Conservation (phyloP, 1,140 invertebrate genomes). For the Drosophila mojavensis region DNA sequence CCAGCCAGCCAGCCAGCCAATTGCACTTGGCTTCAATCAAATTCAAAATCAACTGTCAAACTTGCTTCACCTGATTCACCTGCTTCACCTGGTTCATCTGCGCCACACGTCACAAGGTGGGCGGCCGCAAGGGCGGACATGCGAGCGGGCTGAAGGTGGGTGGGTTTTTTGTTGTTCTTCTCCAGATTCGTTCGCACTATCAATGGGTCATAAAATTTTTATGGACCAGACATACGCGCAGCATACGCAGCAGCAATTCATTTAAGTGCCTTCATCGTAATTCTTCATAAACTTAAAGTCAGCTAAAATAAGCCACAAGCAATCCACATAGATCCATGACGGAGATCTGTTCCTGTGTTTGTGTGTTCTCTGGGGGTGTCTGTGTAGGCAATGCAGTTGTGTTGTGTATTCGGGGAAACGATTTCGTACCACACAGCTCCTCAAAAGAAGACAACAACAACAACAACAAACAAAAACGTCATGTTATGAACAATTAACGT, state of each 20-base stretch:
- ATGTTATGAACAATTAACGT: slow-evolving; percentile 79
- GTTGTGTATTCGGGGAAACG: slow-evolving; percentile 60
- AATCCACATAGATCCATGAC: slow-evolving; percentile 55
- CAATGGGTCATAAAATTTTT: slow-evolving; percentile 82
- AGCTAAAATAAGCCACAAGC: slow-evolving; percentile 75
- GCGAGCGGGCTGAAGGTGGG: neutral
- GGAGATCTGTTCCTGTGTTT: slow-evolving; percentile 35
- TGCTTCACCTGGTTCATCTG: slow-evolving; percentile 62
- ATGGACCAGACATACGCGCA: slow-evolving; percentile 56
- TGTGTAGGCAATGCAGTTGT: neutral
- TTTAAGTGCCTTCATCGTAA: slow-evolving; percentile 79
- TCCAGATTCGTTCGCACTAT: slow-evolving; percentile 74
- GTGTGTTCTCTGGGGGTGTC: slow-evolving; percentile 4
- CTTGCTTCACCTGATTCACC: slow-evolving; percentile 56
- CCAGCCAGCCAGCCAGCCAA: slow-evolving; percentile 25
- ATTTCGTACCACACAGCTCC: slow-evolving; percentile 55
- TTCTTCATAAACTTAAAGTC: slow-evolving; percentile 73
- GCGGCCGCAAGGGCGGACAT: slow-evolving; percentile 11
- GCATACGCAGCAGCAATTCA: slow-evolving; percentile 69
- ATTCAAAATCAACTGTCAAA: slow-evolving; percentile 74
- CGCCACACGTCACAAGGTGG: slow-evolving; percentile 12
- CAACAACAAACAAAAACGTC: slow-evolving; percentile 71
- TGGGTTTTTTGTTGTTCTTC: neutral
- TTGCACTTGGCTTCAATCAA: slow-evolving; percentile 77
- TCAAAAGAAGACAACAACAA: slow-evolving; percentile 43